Evolutionary conservation across 2,797 vertebrate genomes (phyloP).

Genomic region (Bradypus variegatus): DNA sequence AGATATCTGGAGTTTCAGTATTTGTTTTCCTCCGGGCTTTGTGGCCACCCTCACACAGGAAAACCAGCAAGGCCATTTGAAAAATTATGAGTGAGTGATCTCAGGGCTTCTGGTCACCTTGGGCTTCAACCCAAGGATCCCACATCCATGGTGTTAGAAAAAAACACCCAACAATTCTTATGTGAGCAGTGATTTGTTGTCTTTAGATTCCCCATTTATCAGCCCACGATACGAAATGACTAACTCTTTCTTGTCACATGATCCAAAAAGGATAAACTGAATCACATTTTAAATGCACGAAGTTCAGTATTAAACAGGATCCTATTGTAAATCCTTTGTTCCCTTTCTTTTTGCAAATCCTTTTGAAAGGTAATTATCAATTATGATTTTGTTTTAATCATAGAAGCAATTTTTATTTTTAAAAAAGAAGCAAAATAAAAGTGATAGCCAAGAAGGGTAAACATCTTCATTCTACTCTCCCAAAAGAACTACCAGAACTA

Average conservation of each 20-base stretch:
- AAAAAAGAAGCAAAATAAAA: background rate
- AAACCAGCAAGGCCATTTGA: background rate
- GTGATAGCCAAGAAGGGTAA: background rate
- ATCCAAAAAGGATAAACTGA: background rate
- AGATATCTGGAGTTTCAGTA: too few species aligned
- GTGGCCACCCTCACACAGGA: background rate
- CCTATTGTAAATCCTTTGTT: background rate
- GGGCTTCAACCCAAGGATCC: background rate
- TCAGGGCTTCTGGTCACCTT: background rate
- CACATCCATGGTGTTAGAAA: background rate
- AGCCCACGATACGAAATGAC: background rate
- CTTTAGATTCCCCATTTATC: background rate
- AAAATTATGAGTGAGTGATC: background rate
- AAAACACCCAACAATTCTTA: background rate
- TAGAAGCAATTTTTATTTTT: background rate
- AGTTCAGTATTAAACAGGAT: background rate
- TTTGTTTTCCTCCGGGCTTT: background rate
- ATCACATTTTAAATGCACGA: background rate
- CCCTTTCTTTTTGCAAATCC: background rate
- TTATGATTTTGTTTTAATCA: background rate
- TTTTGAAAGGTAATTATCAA: background rate
- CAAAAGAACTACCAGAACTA: background rate
- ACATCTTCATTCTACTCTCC: background rate
- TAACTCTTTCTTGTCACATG: background rate
- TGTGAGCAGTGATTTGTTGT: background rate